phyloP scores from a whole-genome alignment of 2,888 invertebrate genomes.

The Eristalis arbustorum region DNA sequence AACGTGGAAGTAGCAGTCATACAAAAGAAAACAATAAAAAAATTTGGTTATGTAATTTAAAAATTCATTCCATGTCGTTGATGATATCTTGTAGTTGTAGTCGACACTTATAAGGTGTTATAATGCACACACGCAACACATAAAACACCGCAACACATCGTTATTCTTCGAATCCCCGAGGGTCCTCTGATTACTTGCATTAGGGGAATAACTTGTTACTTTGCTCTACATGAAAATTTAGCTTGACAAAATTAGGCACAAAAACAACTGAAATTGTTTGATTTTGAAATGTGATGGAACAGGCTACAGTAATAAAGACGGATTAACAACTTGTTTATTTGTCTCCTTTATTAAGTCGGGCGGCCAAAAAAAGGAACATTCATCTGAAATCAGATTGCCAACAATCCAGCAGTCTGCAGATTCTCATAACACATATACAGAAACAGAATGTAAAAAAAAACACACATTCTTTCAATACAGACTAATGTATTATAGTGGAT shows the following conservation, averaged over 20 bases:
- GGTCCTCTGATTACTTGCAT: background rate
- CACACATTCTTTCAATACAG: constrained; percentile 48
- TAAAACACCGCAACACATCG: background rate
- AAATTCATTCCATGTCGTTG: background rate
- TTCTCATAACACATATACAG: background rate
- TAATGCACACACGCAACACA: background rate
- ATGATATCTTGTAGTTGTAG: background rate
- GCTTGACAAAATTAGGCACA: background rate
- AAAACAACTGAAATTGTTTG: background rate
- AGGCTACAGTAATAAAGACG: background rate
- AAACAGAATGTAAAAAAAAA: background rate
- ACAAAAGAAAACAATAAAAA: too few species aligned
- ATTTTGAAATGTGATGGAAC: background rate
- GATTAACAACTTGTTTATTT: background rate
- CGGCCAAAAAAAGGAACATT: background rate
- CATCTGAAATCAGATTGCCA: background rate
- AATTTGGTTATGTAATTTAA: too few species aligned
- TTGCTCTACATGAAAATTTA: background rate
- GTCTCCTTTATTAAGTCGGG: background rate
- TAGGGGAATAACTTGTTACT: background rate
- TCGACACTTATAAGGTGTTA: background rate
- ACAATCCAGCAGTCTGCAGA: background rate
- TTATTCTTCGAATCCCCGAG: background rate
- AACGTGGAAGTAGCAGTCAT: too few species aligned
- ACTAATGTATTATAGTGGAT: constrained; percentile 62